These are phyloP conservation scores for Tetrao urogallus DNA, from an alignment of 2,113 vertebrate genomes.

Conservation along the genomic window DNA sequence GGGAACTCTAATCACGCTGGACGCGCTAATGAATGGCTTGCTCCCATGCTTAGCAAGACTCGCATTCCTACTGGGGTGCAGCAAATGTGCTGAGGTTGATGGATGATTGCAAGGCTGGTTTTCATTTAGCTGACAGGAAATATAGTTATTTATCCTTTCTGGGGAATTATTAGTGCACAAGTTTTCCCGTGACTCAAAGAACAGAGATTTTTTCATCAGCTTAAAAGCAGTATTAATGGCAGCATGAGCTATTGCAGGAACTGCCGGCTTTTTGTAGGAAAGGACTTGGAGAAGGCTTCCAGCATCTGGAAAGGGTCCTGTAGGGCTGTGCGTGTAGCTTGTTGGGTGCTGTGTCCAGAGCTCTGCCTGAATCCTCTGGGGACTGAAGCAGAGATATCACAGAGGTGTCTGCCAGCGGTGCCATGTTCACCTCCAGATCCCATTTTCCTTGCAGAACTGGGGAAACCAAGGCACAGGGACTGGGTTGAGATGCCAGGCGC, in stretches of 20 bases:
- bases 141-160: neutral
- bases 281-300: neutral
- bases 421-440: neutral
- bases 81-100: neutral
- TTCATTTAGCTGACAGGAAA: neutral
- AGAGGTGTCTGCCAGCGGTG: neutral
- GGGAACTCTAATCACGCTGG: conserved; percentile 34
- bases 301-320: neutral
- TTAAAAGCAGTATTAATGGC: neutral
- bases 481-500: neutral
- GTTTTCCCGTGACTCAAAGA: neutral
- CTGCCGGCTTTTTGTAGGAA: neutral
- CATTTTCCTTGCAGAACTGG: neutral
- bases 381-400: neutral
- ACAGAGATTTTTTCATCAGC: neutral
- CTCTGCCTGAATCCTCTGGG: neutral
- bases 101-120: neutral
- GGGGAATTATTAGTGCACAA: neutral
- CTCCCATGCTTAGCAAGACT: conserved; percentile 41
- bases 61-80: neutral
- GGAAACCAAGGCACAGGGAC: neutral
- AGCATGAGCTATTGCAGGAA: neutral
- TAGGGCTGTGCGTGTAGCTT: too few relatives aligned
- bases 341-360: neutral
- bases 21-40: conserved; percentile 18